phyloP scores from a whole-genome alignment of 2,888 invertebrate species.

The Portevinia maculata region DNA sequence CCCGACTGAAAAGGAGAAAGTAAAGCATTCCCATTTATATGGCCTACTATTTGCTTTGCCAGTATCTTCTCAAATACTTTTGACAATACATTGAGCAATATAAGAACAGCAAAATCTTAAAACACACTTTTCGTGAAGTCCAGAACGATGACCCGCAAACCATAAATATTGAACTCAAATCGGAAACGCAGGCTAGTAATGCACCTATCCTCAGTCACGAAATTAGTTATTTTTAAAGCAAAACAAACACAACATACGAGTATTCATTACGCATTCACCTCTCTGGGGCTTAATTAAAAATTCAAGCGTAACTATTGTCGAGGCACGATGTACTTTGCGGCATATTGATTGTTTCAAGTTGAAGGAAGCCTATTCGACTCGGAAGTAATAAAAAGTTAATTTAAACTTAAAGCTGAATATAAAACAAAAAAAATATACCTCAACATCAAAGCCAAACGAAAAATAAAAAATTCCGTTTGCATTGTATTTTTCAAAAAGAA shows the following conservation, averaged over 20 bases:
- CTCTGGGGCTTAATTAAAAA: slow-evolving; percentile 51
- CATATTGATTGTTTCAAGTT: slow-evolving; percentile 45
- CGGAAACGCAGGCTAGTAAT: slow-evolving; percentile 18
- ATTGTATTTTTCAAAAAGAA: slow-evolving; percentile 38
- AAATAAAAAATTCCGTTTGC: slow-evolving; percentile 54
- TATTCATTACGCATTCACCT: slow-evolving; percentile 56
- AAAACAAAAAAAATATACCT: slow-evolving; percentile 13
- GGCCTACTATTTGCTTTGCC: too few species aligned
- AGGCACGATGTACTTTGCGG: slow-evolving; percentile 47
- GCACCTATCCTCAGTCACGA: slow-evolving; percentile 22
- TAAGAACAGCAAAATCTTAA: background rate
- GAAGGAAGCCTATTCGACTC: slow-evolving; percentile 52
- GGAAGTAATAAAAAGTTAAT: slow-evolving; percentile 52
- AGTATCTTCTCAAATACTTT: too few species aligned
- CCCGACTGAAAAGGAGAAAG: too few species aligned
- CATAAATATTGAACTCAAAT: slow-evolving; percentile 4
- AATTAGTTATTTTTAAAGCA: slow-evolving; percentile 5
- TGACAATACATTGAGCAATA: too few species aligned
- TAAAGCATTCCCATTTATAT: too few species aligned
- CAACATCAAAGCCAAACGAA: background rate
- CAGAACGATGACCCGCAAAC: background rate
- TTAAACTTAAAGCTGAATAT: slow-evolving; percentile 29
- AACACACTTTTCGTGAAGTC: slow-evolving; percentile 28
- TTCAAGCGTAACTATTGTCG: slow-evolving; percentile 56
- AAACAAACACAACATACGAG: slow-evolving; percentile 23